These are phyloP conservation scores for Rhinogobius similis DNA, from an alignment of 2,113 vertebrate genomes.

Conservation along the genomic window DNA sequence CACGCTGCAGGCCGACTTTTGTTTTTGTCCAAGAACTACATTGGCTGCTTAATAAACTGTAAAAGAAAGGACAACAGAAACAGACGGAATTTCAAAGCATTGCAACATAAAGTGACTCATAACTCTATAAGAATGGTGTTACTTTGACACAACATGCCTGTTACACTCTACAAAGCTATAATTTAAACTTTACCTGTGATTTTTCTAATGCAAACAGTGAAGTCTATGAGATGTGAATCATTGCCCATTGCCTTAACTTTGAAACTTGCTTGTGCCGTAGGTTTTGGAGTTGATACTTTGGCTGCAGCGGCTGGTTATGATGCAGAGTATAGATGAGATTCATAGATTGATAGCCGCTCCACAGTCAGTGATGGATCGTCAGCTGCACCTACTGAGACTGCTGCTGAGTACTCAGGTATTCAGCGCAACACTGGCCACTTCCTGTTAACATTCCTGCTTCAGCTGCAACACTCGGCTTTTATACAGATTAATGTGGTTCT, in stretches of 20 bases:
- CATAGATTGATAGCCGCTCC: conserved; percentile 44
- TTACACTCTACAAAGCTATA: not conserved
- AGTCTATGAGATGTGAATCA: not conserved
- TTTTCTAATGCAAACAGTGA: not conserved
- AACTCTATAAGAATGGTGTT: not conserved
- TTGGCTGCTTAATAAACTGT: not conserved
- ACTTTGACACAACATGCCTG: not conserved
- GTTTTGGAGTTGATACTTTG: conserved; percentile 23
- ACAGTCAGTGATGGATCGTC: conserved; percentile 29
- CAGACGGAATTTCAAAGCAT: not conserved
- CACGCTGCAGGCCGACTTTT: not conserved
- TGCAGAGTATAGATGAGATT: conserved; percentile 33
- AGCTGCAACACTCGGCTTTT: not conserved
- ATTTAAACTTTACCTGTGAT: not conserved
- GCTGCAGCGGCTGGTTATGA: conserved; percentile 6
- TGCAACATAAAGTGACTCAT: not conserved
- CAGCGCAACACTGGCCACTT: conserved; percentile 11
- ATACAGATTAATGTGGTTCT: not conserved
- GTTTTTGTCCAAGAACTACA: conserved; percentile 19
- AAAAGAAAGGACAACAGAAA: not conserved
- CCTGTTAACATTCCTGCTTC: conserved; percentile 3
- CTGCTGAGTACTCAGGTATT: not conserved
- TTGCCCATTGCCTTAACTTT: not conserved
- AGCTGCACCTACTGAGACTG: not conserved
- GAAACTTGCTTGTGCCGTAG: conserved; percentile 16